Percentiles rank a stretch among this genome's conserved stretches.
Evolutionary conservation across 2,113 vertebrate genomes (phyloP).

Genomic region (Porphyrio hochstetteri): DNA sequence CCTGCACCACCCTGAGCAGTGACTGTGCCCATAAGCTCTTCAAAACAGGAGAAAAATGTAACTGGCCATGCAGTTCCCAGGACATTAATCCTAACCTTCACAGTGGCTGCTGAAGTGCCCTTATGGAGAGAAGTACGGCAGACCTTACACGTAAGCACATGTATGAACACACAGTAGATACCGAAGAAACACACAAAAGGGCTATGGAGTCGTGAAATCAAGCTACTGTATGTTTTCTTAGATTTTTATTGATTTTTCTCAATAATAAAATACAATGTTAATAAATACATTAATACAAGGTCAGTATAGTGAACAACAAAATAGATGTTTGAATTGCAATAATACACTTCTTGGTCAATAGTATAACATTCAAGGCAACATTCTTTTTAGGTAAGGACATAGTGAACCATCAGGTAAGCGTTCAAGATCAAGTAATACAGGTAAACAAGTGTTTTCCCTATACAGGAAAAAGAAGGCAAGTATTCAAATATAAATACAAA

Average conservation of each 20-base stretch:
- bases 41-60: conserved; percentile 58
- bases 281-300: conserved; percentile 81
- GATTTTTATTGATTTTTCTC: conserved; percentile 80
- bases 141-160: conserved; percentile 43
- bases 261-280: conserved; percentile 83
- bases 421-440: conserved; percentile 81
- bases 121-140: not conserved
- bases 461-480: conserved; percentile 82
- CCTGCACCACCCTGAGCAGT: not conserved
- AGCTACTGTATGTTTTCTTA: conserved; percentile 72
- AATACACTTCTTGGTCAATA: conserved; percentile 75
- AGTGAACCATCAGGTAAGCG: conserved; percentile 73
- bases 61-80: not conserved
- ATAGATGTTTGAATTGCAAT: conserved; percentile 74
- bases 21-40: not conserved
- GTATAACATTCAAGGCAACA: conserved; percentile 77
- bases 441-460: conserved; percentile 76
- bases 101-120: not conserved
- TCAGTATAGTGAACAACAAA: conserved; percentile 76
- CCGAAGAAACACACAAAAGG: conserved; percentile 77
- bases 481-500: conserved; percentile 79
- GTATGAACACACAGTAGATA: conserved; percentile 8
- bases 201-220: conserved; percentile 75
- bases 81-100: conserved; percentile 9
- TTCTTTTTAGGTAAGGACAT: conserved; percentile 76